Conservation (phyloP, 2,797 vertebrate species). For the Yasuhikotakia modesta region DNA sequence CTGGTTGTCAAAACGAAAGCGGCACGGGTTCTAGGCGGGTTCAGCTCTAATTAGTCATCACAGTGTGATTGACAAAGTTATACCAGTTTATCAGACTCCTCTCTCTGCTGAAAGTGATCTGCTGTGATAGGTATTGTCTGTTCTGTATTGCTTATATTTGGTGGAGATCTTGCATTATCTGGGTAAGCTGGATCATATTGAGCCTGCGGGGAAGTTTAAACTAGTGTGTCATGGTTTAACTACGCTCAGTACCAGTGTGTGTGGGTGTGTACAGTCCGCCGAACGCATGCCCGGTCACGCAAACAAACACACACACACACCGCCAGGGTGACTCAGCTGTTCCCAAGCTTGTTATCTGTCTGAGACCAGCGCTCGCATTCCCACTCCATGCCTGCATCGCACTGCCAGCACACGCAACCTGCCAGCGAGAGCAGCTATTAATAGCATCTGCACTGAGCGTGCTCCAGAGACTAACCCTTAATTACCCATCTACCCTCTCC, state of each 20-base stretch:
- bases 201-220: conserved; percentile 1
- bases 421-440: conserved; percentile 50
- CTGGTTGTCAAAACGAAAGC: conserved; percentile 26
- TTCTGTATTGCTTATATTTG: conserved; percentile 3
- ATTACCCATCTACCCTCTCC: conserved; percentile 39
- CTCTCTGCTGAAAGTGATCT: conserved; percentile 5
- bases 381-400: conserved; percentile 46
- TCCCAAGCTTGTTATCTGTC: conserved; percentile 55
- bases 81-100: conserved; percentile 11
- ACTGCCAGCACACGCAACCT: conserved; percentile 11
- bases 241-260: conserved; percentile 9
- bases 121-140: neutral
- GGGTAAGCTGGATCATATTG: neutral
- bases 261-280: conserved; percentile 6
- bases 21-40: neutral
- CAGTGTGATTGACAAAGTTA: conserved; percentile 1
- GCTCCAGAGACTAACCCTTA: conserved; percentile 49
- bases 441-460: conserved; percentile 49
- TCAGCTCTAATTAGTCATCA: neutral
- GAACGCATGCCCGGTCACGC: neutral
- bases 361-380: conserved; percentile 54
- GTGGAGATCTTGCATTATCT: neutral
- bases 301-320: conserved; percentile 41
- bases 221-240: conserved; percentile 1
- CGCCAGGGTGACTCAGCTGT: conserved; percentile 62